phyloP scores from a whole-genome alignment of 2,113 vertebrate species.

The Tachysurus vachellii region DNA sequence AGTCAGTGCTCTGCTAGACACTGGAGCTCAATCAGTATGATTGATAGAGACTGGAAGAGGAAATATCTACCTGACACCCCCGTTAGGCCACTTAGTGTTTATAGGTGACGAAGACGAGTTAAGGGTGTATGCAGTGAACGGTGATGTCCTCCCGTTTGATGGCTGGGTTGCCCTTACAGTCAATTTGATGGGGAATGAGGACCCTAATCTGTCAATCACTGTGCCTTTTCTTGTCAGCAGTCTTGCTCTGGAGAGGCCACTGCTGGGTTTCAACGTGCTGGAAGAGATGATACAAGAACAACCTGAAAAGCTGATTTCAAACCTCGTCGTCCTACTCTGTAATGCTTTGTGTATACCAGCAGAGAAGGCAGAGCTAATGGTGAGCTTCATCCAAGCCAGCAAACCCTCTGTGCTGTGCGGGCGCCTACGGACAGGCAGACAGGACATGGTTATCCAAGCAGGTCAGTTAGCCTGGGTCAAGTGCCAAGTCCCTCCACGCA shows the following conservation, averaged over 20 bases:
- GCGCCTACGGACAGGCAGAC: neutral
- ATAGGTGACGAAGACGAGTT: constrained; percentile 1
- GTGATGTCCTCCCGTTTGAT: constrained; percentile 35
- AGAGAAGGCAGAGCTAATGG: constrained; percentile 15
- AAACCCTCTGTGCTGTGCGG: neutral
- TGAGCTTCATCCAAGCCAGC: constrained; percentile 22
- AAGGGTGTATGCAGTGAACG: neutral
- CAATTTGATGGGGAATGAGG: neutral
- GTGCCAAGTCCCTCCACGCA: neutral
- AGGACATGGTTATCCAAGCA: neutral
- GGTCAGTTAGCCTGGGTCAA: constrained; percentile 30
- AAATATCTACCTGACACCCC: constrained; percentile 15
- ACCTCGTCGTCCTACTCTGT: neutral
- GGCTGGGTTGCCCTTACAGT: neutral
- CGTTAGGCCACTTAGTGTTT: constrained; percentile 20
- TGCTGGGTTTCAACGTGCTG: neutral
- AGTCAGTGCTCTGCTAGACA: constrained; percentile 25
- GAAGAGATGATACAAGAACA: neutral
- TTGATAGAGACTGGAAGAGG: constrained; percentile 37
- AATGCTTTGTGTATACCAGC: neutral
- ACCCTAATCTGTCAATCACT: constrained; percentile 28
- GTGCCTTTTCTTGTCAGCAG: neutral
- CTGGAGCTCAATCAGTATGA: constrained; percentile 50
- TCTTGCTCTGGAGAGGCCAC: neutral
- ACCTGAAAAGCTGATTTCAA: neutral